Percentiles rank a stretch among this genome's conserved stretches.
These are phyloP conservation scores for Nesogale talazaci DNA, from an alignment of 2,113 vertebrate genomes.

Conservation along the genomic window DNA sequence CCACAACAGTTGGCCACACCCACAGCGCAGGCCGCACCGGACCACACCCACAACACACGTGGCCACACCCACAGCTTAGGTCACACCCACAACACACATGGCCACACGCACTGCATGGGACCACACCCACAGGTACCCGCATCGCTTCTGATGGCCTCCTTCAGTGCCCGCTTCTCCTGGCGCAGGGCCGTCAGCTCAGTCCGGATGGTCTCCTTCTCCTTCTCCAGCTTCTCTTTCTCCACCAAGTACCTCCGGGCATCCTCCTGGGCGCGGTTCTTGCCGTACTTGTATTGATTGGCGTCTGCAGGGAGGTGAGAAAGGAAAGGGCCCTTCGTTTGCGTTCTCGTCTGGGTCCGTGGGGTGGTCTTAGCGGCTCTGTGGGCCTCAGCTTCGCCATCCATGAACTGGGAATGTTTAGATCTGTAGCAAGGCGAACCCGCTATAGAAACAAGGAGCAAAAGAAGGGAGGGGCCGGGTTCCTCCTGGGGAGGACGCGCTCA, in stretches of 20 bases:
- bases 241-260: constrained; percentile 93
- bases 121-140: constrained; percentile 84
- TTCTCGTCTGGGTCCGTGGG: not conserved
- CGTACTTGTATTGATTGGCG: constrained; percentile 95
- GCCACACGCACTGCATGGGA: too few relatives aligned
- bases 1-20: not conserved
- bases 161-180: constrained; percentile 93
- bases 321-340: not conserved
- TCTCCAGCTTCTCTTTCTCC: constrained; percentile 95
- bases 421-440: not conserved
- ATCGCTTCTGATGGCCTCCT: constrained; percentile 90
- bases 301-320: constrained; percentile 83
- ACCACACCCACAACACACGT: not conserved
- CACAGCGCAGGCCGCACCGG: not conserved
- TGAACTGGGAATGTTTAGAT: constrained; percentile 2
- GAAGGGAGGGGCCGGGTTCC: not conserved
- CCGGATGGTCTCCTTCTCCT: constrained; percentile 91
- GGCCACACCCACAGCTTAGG: too few relatives aligned
- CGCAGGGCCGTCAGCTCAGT: constrained; percentile 89
- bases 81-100: too few relatives aligned
- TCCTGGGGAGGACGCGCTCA: not conserved
- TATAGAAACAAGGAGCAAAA: not conserved
- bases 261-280: constrained; percentile 97
- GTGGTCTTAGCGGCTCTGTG: not conserved
- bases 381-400: not conserved